Percentiles rank a stretch among this genome's conserved stretches.
These are phyloP conservation scores for Ataeniobius toweri DNA, from an alignment of 2,797 vertebrate genomes.

Conservation along the genomic window DNA sequence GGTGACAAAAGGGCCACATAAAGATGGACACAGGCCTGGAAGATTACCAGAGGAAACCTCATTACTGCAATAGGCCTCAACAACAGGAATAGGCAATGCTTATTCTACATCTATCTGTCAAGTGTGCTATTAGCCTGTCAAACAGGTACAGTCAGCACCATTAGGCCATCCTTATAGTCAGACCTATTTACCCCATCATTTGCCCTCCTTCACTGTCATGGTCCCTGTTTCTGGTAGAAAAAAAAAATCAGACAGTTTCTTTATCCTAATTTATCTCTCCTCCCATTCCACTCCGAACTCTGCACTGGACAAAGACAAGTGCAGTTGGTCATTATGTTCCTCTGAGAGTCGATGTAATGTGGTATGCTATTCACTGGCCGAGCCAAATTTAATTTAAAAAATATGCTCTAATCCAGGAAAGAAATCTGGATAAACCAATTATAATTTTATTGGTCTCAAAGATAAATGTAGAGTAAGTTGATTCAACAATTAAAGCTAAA, in stretches of 20 bases:
- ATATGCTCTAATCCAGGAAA: conserved; percentile 46
- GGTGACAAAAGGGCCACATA: conserved; percentile 67
- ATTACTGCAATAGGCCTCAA: conserved; percentile 74
- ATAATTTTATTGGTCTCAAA: conserved; percentile 31
- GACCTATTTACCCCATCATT: conserved; percentile 76
- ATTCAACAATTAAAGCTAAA: conserved; percentile 24
- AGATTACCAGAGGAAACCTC: conserved; percentile 80
- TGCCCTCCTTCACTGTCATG: conserved; percentile 64
- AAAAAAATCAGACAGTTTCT: conserved; percentile 33
- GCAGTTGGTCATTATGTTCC: conserved; percentile 52
- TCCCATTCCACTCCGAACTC: conserved; percentile 30
- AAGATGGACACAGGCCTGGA: conserved; percentile 63
- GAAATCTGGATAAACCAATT: conserved; percentile 40
- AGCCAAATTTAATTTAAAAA: conserved; percentile 53
- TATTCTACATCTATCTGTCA: conserved; percentile 79
- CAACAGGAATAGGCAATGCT: conserved; percentile 72
- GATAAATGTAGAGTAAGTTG: conserved; percentile 26
- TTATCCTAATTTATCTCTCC: conserved; percentile 22
- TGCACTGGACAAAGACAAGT: conserved; percentile 56
- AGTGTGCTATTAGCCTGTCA: conserved; percentile 80
- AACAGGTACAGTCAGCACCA: conserved; percentile 70
- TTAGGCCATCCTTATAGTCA: conserved; percentile 79
- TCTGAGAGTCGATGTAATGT: conserved; percentile 41
- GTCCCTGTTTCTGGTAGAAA: conserved; percentile 36
- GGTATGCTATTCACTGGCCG: conserved; percentile 27